These are phyloP conservation scores for Brachyrhaphis roseni DNA, from an alignment of 2,797 vertebrate genomes.

Conservation along the genomic window DNA sequence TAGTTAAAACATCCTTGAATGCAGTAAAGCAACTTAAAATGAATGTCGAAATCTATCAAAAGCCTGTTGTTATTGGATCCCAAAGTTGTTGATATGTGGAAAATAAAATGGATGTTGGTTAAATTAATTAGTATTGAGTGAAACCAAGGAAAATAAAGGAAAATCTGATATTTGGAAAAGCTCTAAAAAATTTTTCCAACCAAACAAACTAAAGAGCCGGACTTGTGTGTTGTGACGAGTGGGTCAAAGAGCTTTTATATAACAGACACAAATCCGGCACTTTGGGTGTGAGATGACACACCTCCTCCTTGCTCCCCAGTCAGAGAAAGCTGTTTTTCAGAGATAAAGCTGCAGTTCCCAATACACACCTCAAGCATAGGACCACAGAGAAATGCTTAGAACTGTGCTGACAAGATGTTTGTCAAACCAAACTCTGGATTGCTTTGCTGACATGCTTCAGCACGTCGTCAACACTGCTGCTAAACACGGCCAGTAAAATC, in stretches of 20 bases:
- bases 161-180: not conserved
- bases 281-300: not conserved
- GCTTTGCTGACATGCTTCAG: not conserved
- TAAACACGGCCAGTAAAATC: not conserved
- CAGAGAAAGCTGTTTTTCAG: not conserved
- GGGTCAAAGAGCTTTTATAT: not conserved
- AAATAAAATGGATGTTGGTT: not conserved
- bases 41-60: not conserved
- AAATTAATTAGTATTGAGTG: not conserved
- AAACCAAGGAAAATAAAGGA: not conserved
- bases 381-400: not conserved
- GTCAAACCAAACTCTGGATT: not conserved
- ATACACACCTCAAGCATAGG: not conserved
- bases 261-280: not conserved
- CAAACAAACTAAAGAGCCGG: not conserved
- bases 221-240: not conserved
- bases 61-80: not conserved
- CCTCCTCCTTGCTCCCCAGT: not conserved
- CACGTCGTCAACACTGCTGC: not conserved
- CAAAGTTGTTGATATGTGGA: not conserved
- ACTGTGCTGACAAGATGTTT: not conserved
- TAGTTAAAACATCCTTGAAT: not conserved
- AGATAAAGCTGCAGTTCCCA: not conserved
- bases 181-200: not conserved
- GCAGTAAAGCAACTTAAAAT: not conserved